Base-by-base conservation (phyloP, 2,888 invertebrate species). In the Aproaerema taeniolella region DNA sequence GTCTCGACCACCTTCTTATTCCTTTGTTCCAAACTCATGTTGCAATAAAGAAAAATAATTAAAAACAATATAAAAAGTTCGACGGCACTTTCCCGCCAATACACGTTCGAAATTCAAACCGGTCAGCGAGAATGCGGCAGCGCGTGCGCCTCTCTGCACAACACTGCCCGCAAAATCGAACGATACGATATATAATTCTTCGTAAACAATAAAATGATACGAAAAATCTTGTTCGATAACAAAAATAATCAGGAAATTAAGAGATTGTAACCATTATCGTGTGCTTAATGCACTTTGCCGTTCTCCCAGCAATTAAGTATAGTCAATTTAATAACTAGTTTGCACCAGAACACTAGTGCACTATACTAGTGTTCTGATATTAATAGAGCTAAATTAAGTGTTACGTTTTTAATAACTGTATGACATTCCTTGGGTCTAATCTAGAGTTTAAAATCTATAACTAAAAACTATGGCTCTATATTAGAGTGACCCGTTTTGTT, bases 1-100 rank as follows among this genome's bases (percentile, higher is more conserved):
- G 81, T 79, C 26, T 82, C 87, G 2, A 67, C 66, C 11, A 87
- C 67, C 58, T 86, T 87, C 58, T 78, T 72, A 39, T 83, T 82
- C 45, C 87, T 74, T 50, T 60, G 64, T 46, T 82, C 79, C 48
- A 85, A 60, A 60, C 86, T 87, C 87, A 87, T 87, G 50, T 55
- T 72, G 31, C n/a, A n/a, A n/a, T n/a, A n/a, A n/a, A n/a, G n/a
- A n/a, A n/a, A n/a, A n/a, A n/a, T n/a, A 49, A 47, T 47, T 34
- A 26, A 49, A 52, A 51, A 50, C 51, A 50, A 3, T 15, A 14
- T 53, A 49, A 35, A 46, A 45, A 37, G n/a, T 47, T 46, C 46
- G 49, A 47, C 47, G 50, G 42, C 45, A 63, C 67, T 78, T 83
- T 80, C 78, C 55, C 81, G 80, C 72, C 62, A 66, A 77, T 47